Evolutionary conservation across 2,797 vertebrate species (phyloP), one percentile per base, ranked within the genome.

Genomic region (Peromyscus nudipes): DNA sequence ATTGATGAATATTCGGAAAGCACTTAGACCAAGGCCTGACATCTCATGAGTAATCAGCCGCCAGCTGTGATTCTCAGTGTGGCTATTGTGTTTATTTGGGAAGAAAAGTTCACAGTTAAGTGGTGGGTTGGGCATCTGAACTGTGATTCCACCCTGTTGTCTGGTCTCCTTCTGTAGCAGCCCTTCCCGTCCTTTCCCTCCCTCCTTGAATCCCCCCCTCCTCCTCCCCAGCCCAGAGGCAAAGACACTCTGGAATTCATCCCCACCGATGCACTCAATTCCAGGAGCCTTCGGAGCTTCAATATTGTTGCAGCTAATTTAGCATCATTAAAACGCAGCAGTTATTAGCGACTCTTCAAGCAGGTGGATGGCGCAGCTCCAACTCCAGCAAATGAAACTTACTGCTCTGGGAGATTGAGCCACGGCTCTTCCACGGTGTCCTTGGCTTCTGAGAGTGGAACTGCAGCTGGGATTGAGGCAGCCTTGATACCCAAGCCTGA

Each of bases 351-450:
- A 1, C 69, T 81, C 65, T 34, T 87, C 37, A 13, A 27, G 40
- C 94, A 92, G 89, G 69, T 69, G 95, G 52, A 27, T 29, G 91
- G 80, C 0, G 0, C 43, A 0, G 9, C 89, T 95, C 80, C 31
- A 52, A 0, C 27, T 88, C 84, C 84, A 14, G 94, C 25, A 40
- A 49, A 77, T 6, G 91, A 73, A 7, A 7, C 49, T 55, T 9
- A 2, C n/a, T 57, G 81, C 57, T 17, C 73, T 40, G 12, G 79
- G 73, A 76, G 23, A 40, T 0, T 0, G 23, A n/a, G 37, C 37
- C 34, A 2, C 10, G 10, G 0, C 5, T 67, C 43, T 60, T 27
- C 37, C 46, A 0, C 0, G 2, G 40, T 4, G 31, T 91, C 65
- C 43, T 55, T 25, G 75, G 76, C 34, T 60, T 92, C 62, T 62